Conservation (phyloP, 2,113 vertebrate genomes). For the Petrocephalus zakoni region DNA sequence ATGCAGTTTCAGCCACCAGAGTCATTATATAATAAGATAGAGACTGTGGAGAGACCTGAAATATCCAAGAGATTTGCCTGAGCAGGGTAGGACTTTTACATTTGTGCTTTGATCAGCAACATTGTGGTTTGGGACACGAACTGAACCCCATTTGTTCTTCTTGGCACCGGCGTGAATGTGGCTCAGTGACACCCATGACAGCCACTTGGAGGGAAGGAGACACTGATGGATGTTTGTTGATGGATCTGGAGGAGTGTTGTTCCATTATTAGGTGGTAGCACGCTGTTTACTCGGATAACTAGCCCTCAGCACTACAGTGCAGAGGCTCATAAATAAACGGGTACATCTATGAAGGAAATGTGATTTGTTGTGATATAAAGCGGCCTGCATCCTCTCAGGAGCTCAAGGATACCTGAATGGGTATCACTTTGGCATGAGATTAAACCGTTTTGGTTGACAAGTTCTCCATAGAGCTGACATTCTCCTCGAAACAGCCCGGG, state of each 20-base stretch:
- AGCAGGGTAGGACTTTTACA: not conserved
- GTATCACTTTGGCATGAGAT: not conserved
- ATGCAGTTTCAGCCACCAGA: not conserved
- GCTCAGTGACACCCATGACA: not conserved
- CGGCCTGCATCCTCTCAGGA: not conserved
- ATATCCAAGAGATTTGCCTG: not conserved
- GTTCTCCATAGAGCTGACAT: not conserved
- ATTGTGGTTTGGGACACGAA: not conserved
- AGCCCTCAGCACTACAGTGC: not conserved
- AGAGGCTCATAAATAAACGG: not conserved
- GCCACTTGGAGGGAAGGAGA: not conserved
- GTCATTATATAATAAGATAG: not conserved
- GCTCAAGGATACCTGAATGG: not conserved
- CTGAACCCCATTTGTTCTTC: not conserved
- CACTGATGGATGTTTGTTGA: not conserved
- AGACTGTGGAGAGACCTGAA: not conserved
- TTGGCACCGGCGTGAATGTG: not conserved
- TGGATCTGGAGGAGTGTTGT: not conserved
- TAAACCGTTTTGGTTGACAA: not conserved
- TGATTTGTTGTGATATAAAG: slow-evolving; percentile 4
- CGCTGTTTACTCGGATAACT: not conserved
- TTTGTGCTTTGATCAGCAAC: slow-evolving; percentile 1
- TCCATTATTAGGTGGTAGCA: not conserved
- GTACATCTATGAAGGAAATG: not conserved
- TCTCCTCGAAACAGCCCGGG: not conserved